These are phyloP conservation scores for Schlechtendalia chinensis DNA, from an alignment of 1,140 invertebrate genomes.

Conservation along the genomic window DNA sequence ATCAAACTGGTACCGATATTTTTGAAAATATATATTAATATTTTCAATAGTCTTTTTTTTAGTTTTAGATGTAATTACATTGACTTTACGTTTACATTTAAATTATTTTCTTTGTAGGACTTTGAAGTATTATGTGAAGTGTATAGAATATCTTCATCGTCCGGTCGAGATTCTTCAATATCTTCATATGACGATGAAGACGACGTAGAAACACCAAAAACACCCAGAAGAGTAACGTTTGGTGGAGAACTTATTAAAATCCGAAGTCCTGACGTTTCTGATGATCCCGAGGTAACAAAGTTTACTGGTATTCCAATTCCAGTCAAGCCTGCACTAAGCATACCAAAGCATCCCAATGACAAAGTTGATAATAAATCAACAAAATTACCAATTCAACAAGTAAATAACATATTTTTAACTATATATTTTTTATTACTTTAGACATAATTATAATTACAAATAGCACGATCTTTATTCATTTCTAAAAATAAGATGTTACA, in stretches of 20 bases:
- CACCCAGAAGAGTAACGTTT: slow-evolving; percentile 67
- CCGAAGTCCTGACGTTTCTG: slow-evolving; percentile 69
- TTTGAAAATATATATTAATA: no score
- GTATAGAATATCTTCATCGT: slow-evolving; percentile 56
- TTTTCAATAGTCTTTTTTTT: neutral
- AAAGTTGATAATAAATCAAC: neutral
- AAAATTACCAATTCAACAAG: slow-evolving; percentile 7
- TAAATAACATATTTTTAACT: neutral
- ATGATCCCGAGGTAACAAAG: slow-evolving; percentile 60
- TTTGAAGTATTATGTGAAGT: slow-evolving; percentile 68
- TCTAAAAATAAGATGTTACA: neutral
- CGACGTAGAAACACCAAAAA: slow-evolving; percentile 56
- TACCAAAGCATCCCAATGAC: slow-evolving; percentile 50
- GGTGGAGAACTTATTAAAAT: slow-evolving; percentile 80
- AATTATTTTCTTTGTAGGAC: slow-evolving; percentile 56
- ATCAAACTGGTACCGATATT: no score
- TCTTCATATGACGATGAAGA: slow-evolving; percentile 53
- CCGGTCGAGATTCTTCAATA: slow-evolving; percentile 29
- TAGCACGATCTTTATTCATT: neutral
- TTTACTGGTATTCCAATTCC: slow-evolving; percentile 53
- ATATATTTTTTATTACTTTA: neutral
- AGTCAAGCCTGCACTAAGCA: slow-evolving; percentile 52
- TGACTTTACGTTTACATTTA: neutral
- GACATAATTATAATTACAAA: neutral
- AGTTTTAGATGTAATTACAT: neutral